A percentile compares a stretch with the other conserved stretches of the same genome.
phyloP scores from a whole-genome alignment of 92 coral and sea anemone species.

The Porites rus region DNA sequence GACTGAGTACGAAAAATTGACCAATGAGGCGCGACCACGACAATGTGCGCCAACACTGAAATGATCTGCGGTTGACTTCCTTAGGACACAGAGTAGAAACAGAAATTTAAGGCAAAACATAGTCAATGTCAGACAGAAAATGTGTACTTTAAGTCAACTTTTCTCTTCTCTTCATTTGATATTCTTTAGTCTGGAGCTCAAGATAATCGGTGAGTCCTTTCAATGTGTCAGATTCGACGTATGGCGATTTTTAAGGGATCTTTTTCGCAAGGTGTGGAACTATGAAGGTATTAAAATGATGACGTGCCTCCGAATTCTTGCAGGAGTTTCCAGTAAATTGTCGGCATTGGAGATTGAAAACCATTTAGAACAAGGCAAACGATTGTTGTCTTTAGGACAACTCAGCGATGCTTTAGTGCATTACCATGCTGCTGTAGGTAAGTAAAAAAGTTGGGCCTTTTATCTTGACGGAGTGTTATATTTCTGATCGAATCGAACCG shows the following conservation, averaged over 20 bases:
- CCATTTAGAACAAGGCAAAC: constrained; percentile 93
- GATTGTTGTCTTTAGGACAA: constrained; percentile 90
- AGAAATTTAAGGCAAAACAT: constrained; percentile 46
- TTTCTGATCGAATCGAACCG: neutral
- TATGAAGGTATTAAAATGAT: neutral
- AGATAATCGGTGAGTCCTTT: constrained; percentile 65
- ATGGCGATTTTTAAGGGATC: neutral
- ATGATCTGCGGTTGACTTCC: constrained; percentile 80
- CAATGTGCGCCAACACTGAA: constrained; percentile 85
- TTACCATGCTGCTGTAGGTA: constrained; percentile 99
- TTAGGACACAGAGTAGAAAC: constrained; percentile 37
- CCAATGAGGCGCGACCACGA: constrained; percentile 99
- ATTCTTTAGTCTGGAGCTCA: constrained; percentile 50
- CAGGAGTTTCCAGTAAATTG: constrained; percentile 79
- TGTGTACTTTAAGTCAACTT: constrained; percentile 79
- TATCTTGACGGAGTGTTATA: neutral
- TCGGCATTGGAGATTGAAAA: constrained; percentile 83
- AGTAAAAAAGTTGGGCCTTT: neutral
- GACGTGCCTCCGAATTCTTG: constrained; percentile 34
- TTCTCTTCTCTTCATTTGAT: constrained; percentile 70
- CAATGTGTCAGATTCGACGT: neutral
- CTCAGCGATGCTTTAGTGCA: constrained; percentile 91
- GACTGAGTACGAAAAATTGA: constrained; percentile 23
- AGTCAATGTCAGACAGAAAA: constrained; percentile 42
- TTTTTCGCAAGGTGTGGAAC: neutral